Base-by-base conservation (phyloP, 2,113 vertebrate genomes). In the Camelus bactrianus region DNA sequence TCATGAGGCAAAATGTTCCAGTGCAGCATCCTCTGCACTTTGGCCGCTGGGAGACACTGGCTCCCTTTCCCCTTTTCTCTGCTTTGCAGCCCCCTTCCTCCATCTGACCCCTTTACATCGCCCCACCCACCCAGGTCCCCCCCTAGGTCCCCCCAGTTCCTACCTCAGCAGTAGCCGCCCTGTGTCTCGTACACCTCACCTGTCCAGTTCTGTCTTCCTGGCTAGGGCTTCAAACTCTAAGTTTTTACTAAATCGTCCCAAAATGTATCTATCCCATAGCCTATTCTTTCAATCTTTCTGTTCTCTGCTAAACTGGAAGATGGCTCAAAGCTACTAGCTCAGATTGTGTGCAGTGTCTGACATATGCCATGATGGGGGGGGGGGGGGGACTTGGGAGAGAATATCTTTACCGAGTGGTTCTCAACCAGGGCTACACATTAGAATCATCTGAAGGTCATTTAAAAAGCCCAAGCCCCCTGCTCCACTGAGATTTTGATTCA, bases 121-220 rank as follows among this genome's bases (percentile, higher is more conserved):
- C 11, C 35, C 46, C 48, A 42, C 24, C 50, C 28, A 42, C 38
- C 28, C 8, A 6, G 4, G 32, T 46, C 13, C 72, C 52, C 38
- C 26, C 19, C 2, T 1, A 8, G 12, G 28, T 24, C 30, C 50
- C 13, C 20, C 32, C 38, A 20, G 20, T 54, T 58, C 58, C 76
- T 11, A 28, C 14, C 24, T 73, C 22, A 76, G 35, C 0, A 6
- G 17, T 35, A 64, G 30, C 50, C 38, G 32, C 64, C 64, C 42
- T 8, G 0, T 42, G 24, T 35, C 46, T 70, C 15, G 20, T 35
- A 30, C 0, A 14, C 32, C 12, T 48, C 4, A 67, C 5, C 26
- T 50, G 6, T 26, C n/a, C 70, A 35, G 13, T 60, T 54, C 64
- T 62, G 1, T 13, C 56, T 65, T 95, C 62, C 73, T 14, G n/a